These are phyloP conservation scores for Mellilla xanthometata DNA, from an alignment of 2,888 invertebrate species.

Conservation along the genomic window DNA sequence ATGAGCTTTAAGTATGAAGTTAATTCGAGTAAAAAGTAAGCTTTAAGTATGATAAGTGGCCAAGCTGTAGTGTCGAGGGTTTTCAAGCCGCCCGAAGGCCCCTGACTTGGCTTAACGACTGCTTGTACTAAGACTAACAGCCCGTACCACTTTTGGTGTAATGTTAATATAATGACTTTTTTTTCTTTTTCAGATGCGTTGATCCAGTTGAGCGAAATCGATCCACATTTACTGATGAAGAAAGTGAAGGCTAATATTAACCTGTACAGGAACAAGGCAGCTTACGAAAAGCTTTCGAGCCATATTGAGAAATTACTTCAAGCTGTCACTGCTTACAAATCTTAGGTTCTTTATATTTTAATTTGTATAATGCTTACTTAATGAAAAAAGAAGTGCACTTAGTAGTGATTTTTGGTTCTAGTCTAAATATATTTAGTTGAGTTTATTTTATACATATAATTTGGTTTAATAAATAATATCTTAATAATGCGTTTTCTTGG, in stretches of 20 bases:
- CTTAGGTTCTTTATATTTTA: background rate
- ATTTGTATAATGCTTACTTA: too few species aligned
- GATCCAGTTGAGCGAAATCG: conserved; percentile 75
- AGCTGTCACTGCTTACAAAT: background rate
- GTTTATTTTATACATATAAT: too few species aligned
- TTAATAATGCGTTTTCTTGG: too few species aligned
- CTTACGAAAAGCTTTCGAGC: conserved; percentile 63
- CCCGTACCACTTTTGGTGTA: too few species aligned
- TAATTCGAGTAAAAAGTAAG: too few species aligned
- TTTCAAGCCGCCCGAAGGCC: too few species aligned
- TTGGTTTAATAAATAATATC: too few species aligned
- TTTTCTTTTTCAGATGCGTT: conserved; percentile 72
- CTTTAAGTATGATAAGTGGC: too few species aligned
- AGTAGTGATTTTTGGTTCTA: conserved; percentile 3
- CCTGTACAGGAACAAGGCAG: conserved; percentile 83
- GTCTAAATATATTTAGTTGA: conserved; percentile 2
- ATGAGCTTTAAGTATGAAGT: too few species aligned
- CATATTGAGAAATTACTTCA: conserved; percentile 53
- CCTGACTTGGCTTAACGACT: too few species aligned
- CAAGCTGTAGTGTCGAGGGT: too few species aligned
- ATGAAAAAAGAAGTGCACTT: conserved; percentile 11
- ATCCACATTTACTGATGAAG: conserved; percentile 77
- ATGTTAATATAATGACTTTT: background rate
- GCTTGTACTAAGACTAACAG: too few species aligned
- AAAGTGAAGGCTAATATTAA: conserved; percentile 83